Conservation (phyloP, 2,113 vertebrate species). For the Oryzias celebensis region DNA sequence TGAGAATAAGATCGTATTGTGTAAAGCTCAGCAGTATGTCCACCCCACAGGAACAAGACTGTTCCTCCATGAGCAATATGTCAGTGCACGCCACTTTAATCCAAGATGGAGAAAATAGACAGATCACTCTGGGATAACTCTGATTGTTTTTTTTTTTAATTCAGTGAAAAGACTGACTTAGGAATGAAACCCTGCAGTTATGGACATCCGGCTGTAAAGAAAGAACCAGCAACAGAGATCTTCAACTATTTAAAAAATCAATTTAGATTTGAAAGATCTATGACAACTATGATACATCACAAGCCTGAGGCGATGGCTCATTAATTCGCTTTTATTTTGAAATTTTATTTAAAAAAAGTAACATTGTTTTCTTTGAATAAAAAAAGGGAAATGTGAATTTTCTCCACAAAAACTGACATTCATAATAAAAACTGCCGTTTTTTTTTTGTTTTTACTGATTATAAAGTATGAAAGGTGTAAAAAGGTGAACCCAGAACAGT, state of each 20-base stretch:
- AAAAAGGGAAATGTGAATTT: too few relatives aligned
- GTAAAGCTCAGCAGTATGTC: slow-evolving; percentile 31
- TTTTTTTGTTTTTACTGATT: neutral
- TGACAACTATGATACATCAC: too few relatives aligned
- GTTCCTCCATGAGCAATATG: slow-evolving; percentile 11
- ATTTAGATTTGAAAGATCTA: too few relatives aligned
- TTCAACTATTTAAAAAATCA: too few relatives aligned
- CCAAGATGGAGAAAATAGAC: slow-evolving; percentile 30
- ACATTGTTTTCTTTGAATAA: too few relatives aligned
- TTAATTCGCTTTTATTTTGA: too few relatives aligned
- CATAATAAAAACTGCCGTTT: too few relatives aligned
- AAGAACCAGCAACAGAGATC: slow-evolving; percentile 32
- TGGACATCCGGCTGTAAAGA: slow-evolving; percentile 27
- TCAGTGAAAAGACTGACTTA: slow-evolving; percentile 52
- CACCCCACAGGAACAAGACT: slow-evolving; percentile 18
- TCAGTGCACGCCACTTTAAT: slow-evolving; percentile 39
- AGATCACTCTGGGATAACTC: slow-evolving; percentile 35
- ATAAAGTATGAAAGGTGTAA: neutral
- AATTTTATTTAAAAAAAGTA: too few relatives aligned
- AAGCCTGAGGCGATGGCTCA: too few relatives aligned
- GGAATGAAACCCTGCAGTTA: slow-evolving; percentile 42
- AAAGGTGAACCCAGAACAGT: neutral
- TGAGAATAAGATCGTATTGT: slow-evolving; percentile 37
- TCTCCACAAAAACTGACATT: too few relatives aligned
- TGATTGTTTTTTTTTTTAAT: slow-evolving; percentile 59